Evolutionary conservation across 2,888 invertebrate species (phyloP), one percentile per base, ranked within the genome.

Genomic region (Brachypterus glaber): DNA sequence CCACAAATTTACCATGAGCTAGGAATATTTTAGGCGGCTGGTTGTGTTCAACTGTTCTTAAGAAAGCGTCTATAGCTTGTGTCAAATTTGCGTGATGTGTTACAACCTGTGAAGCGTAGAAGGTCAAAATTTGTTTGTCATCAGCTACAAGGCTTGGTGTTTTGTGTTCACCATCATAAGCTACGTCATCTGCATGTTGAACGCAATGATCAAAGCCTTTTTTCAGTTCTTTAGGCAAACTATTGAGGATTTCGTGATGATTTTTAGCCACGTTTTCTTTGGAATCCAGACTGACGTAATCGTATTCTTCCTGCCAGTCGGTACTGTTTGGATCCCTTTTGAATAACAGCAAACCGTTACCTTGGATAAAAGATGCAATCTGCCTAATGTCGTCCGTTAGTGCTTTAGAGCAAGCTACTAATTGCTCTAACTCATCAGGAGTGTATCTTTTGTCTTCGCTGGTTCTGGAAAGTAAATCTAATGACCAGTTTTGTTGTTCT

Each of bases 1-100:
- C 88, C 7, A 96, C 91, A 64, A 91, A 91, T 64, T 95, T 95
- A 35, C 90, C 88, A 61, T 92, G 88, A 9, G 90, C 89, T 35
- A 95, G 80, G 64, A 93, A 93, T 45, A 82, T 83, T 65, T 89
- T 88, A 0, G 96, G 95, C 25, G 92, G 91, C 60, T 92, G 89
- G 57, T 91, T 92, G 64, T 84, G 85, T 57, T 91, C 90, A 26
- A 96, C 86, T 3, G 90, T 87, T 53, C 84, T 77, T 31, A 95
- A 73, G 68, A 96, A 95, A 0, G 89, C 88, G 56, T 92, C 92
- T 39, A 95, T 90, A 11, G 92, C 88, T 49, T 86, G 83, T 44
- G 86, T 81, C 31, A 96, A 72, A 60, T 86, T 82, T 14, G 79
- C 79, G 53, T 87, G 82, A 62, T 92, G 90, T 9, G 82, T 83